A percentile compares a stretch with the other conserved stretches of the same genome.
Evolutionary conservation across 2,888 invertebrate genomes (phyloP).

Genomic region (Folsomia candida): DNA sequence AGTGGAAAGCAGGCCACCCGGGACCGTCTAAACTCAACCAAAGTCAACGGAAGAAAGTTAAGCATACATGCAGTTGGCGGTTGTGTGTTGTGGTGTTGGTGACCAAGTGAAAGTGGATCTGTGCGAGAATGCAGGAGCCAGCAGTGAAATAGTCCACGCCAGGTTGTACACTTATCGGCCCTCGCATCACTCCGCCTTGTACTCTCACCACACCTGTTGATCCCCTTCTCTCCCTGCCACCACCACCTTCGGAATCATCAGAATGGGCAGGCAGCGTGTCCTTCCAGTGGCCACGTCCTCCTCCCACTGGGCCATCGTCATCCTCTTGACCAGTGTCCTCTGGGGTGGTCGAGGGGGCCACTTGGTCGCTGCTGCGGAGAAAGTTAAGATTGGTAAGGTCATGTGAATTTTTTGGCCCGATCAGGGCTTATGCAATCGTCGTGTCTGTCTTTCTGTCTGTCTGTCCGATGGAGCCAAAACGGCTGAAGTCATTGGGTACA

Average conservation of each 20-base stretch:
- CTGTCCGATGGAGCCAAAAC: too few relatives aligned
- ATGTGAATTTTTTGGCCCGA: constrained; percentile 17
- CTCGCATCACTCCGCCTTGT: neutral
- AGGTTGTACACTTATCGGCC: neutral
- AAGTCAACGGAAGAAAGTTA: neutral
- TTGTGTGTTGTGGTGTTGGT: neutral
- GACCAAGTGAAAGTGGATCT: neutral
- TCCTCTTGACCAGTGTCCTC: neutral
- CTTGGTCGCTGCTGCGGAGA: constrained; percentile 35
- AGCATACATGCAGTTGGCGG: neutral
- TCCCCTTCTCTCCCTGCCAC: too few relatives aligned
- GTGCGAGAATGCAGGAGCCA: neutral
- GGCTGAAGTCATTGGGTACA: too few relatives aligned
- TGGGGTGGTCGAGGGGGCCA: constrained; percentile 19
- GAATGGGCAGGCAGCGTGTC: neutral
- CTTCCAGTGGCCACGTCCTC: neutral
- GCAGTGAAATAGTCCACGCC: neutral
- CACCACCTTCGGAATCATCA: neutral
- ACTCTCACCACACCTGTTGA: neutral
- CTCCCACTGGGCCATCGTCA: neutral
- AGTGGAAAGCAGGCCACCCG: neutral
- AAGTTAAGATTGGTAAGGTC: constrained; percentile 41
- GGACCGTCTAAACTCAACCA: neutral
- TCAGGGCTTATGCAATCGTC: too few relatives aligned
- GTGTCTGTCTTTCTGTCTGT: too few relatives aligned